These are phyloP conservation scores for Prunella fulvescens DNA, from an alignment of 2,113 vertebrate species.

Conservation along the genomic window DNA sequence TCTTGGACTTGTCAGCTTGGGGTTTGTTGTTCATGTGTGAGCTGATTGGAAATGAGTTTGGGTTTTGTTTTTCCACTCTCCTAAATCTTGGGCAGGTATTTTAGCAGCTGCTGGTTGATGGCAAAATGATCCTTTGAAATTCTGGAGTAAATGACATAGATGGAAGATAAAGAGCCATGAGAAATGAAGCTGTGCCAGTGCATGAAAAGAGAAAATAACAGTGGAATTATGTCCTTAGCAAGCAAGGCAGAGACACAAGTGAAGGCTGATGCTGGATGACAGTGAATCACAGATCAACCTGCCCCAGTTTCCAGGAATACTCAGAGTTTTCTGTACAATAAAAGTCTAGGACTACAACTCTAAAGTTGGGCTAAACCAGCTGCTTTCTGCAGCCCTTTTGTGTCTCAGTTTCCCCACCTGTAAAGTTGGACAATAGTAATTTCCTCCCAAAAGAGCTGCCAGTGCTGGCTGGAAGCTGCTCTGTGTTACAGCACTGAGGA, in stretches of 20 bases:
- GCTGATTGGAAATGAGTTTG: background rate
- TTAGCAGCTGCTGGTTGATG: background rate
- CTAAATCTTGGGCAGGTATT: background rate
- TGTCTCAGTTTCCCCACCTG: slow-evolving; percentile 22
- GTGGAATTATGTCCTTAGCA: background rate
- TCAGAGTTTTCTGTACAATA: background rate
- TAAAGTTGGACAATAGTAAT: background rate
- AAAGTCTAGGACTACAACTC: background rate
- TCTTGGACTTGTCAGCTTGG: background rate
- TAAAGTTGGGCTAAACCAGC: background rate
- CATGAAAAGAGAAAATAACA: background rate
- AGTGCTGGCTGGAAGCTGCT: background rate
- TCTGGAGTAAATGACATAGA: background rate
- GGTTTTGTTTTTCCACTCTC: background rate
- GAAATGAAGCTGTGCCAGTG: background rate
- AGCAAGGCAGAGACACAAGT: background rate
- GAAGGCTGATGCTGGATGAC: background rate
- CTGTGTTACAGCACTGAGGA: background rate
- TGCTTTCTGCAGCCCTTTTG: background rate
- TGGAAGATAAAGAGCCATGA: background rate
- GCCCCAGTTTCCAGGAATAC: background rate
- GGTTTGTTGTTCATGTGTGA: background rate
- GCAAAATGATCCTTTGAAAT: background rate
- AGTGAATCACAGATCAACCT: background rate
- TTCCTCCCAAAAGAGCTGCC: slow-evolving; percentile 1